Conservation (phyloP, 2,113 vertebrate genomes). For the Podocnemis expansa region DNA sequence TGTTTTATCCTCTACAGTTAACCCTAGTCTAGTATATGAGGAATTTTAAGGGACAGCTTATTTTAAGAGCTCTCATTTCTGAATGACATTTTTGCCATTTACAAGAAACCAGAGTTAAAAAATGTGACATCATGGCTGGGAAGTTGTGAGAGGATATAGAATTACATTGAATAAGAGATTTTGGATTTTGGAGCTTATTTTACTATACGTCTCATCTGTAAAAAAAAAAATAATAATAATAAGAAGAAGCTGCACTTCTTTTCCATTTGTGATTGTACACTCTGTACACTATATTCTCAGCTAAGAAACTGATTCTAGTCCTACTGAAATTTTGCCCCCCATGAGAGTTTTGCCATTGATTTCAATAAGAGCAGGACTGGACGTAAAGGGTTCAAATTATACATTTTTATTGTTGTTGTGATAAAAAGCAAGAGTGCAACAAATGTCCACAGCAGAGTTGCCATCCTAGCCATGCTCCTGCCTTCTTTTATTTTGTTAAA, state of each 20-base stretch:
- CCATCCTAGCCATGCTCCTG: background rate
- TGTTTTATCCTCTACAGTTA: background rate
- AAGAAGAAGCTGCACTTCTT: too few relatives aligned
- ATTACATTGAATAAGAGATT: background rate
- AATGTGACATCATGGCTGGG: background rate
- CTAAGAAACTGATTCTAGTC: background rate
- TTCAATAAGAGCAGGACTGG: background rate
- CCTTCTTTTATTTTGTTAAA: background rate
- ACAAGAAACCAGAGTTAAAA: background rate
- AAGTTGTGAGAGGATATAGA: background rate
- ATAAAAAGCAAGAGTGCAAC: background rate
- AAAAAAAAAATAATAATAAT: too few relatives aligned
- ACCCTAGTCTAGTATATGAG: rapidly evolving
- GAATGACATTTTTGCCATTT: background rate
- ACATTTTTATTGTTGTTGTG: background rate
- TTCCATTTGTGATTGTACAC: background rate
- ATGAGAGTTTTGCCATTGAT: background rate
- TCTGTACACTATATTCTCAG: background rate
- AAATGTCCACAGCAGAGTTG: background rate
- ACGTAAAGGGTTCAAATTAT: background rate
- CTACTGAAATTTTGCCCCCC: background rate
- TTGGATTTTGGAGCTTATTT: background rate
- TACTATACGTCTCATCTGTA: background rate
- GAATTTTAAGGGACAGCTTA: background rate
- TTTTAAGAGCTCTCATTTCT: background rate